Percentiles rank a stretch among this genome's conserved stretches.
phyloP scores from a whole-genome alignment of 2,113 vertebrate genomes.

The Malurus alboscapulatus region DNA sequence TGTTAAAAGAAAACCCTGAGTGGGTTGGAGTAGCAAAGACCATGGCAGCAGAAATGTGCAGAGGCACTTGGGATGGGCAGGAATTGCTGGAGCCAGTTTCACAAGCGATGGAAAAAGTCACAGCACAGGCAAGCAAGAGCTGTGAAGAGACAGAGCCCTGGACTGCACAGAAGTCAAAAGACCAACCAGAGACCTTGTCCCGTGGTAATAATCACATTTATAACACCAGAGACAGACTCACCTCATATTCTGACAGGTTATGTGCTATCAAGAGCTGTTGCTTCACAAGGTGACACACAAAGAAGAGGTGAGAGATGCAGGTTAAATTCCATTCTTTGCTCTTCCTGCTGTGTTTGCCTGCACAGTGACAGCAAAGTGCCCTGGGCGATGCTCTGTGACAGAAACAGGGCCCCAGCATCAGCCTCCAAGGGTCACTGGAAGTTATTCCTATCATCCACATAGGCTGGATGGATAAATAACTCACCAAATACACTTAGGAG shows the following conservation, averaged over 20 bases:
- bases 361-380: not conserved
- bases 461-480: not conserved
- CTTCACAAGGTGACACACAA: not conserved
- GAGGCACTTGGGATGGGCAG: not conserved
- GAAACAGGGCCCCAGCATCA: not conserved
- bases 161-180: not conserved
- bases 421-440: fast-evolving
- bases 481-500: not conserved
- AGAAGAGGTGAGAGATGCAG: not conserved
- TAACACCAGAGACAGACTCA: fast-evolving
- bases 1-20: not conserved
- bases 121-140: not conserved
- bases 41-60: not conserved
- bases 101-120: fast-evolving
- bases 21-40: not conserved
- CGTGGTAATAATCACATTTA: fast-evolving
- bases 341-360: not conserved
- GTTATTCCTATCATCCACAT: not conserved
- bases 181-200: fast-evolving
- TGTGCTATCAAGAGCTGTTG: not conserved
- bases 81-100: not conserved
- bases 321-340: fast-evolving
- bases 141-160: not conserved
- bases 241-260: not conserved
- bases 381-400: fast-evolving